A percentile compares a stretch with the other conserved stretches of the same genome.
phyloP scores from a whole-genome alignment of 2,113 vertebrate genomes.

The Saccopteryx leptura region DNA sequence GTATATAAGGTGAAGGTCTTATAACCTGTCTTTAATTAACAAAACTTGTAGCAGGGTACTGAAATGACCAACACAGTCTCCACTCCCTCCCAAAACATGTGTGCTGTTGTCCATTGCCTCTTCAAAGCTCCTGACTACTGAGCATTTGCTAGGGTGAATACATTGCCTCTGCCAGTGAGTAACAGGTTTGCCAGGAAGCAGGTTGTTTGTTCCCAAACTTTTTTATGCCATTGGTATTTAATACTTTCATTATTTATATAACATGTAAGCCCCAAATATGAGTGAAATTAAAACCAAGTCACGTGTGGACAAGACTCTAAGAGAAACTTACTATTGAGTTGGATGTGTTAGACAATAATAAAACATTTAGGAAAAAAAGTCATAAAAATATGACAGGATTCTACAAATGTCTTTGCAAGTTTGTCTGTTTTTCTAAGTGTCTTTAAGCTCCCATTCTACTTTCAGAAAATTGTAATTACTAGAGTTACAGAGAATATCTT shows the following conservation, averaged over 20 bases:
- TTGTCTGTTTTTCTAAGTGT: slow-evolving; percentile 29
- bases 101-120: background rate
- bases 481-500: background rate
- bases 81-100: too few species aligned
- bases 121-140: background rate
- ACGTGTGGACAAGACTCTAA: background rate
- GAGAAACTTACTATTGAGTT: background rate
- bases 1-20: background rate
- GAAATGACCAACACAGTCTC: background rate
- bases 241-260: background rate
- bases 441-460: slow-evolving; percentile 4
- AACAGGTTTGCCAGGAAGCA: background rate
- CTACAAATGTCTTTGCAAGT: background rate
- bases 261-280: background rate
- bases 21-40: background rate
- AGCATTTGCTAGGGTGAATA: background rate
- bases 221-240: background rate
- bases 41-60: background rate
- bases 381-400: background rate
- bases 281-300: background rate
- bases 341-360: background rate
- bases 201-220: background rate
- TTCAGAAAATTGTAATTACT: slow-evolving; percentile 46
- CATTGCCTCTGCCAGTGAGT: background rate
- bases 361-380: background rate